Evolutionary conservation across 2,113 vertebrate genomes (phyloP), one percentile per base, ranked within the genome.

Genomic region (Microcebus lehilahytsara): DNA sequence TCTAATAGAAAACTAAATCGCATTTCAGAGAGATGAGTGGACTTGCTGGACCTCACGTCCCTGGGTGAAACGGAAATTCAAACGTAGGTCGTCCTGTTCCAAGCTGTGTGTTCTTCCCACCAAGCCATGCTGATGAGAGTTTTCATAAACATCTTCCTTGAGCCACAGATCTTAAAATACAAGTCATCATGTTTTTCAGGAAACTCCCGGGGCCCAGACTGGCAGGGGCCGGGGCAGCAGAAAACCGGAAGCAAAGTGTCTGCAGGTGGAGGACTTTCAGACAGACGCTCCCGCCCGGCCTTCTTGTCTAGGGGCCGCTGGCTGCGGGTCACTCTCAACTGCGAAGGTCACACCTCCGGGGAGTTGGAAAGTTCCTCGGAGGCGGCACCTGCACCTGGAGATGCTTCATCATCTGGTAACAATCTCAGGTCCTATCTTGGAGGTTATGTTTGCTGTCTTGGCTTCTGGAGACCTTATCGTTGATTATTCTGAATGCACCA

Each of bases 231-330:
- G 2, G 6, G 49, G 40, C 12, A 51, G 17, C 3, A 20, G 60
- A 80, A 27, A 46, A 3, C 27, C 12, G 19, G 22, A 58, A 2
- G 6, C 0, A 5, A 53, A 60, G 79, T 51, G 81, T 25, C 46
- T 58, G 6, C 14, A 2, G 32, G 42, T 13, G 0, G 27, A 34
- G 34, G 11, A 7, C 1, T 13, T 58, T 51, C 16, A 10, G 6
- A 83, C 34, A 22, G 13, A 22, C 23, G 42, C 8, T 27, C 74
- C 56, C n/a, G n/a, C n/a, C n/a, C n/a, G 1, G 30, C 19, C 53
- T 49, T 20, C 5, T 13, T 51, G 17, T 37, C 53, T 37, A 16
- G 34, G 6, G 27, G 30, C 27, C 37, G 0, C 37, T 32, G 71
- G 17, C 53, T 22, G 1, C 0, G 7, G 34, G 32, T 85, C 37